These are phyloP conservation scores for Sander lucioperca DNA, from an alignment of 2,113 vertebrate species.

Conservation along the genomic window DNA sequence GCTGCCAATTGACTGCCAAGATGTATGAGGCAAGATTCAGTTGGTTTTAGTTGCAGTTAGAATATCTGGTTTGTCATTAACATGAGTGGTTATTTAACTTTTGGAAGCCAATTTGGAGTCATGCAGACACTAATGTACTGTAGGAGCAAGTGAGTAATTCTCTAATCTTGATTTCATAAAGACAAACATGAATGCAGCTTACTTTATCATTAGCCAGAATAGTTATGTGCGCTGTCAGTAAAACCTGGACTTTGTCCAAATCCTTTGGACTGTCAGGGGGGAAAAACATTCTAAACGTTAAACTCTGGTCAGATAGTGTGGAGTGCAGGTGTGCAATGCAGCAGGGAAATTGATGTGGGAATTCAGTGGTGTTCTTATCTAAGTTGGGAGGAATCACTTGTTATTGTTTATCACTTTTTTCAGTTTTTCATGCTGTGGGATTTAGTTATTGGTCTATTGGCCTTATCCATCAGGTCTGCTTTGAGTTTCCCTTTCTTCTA, in stretches of 20 bases:
- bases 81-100: background rate
- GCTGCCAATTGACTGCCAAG: constrained; percentile 12
- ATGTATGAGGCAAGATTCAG: background rate
- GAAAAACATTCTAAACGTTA: background rate
- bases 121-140: background rate
- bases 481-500: background rate
- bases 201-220: constrained; percentile 6
- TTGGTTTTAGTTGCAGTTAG: background rate
- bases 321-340: constrained; percentile 4
- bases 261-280: background rate
- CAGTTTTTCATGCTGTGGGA: background rate
- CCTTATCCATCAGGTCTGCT: constrained; percentile 25
- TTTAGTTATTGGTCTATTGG: constrained; percentile 8
- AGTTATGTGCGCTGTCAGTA: background rate
- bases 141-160: background rate
- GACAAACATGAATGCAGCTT: background rate
- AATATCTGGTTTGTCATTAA: background rate
- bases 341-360: constrained; percentile 3
- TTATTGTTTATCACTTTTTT: constrained; percentile 9
- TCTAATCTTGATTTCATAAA: background rate
- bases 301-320: constrained; percentile 6
- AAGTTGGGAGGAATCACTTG: background rate
- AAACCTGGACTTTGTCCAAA: constrained; percentile 10
- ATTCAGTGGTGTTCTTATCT: constrained; percentile 14
- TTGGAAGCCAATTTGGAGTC: background rate